Conservation (phyloP, 2,797 vertebrate species). For the Sebastiscus albofasciatus region DNA sequence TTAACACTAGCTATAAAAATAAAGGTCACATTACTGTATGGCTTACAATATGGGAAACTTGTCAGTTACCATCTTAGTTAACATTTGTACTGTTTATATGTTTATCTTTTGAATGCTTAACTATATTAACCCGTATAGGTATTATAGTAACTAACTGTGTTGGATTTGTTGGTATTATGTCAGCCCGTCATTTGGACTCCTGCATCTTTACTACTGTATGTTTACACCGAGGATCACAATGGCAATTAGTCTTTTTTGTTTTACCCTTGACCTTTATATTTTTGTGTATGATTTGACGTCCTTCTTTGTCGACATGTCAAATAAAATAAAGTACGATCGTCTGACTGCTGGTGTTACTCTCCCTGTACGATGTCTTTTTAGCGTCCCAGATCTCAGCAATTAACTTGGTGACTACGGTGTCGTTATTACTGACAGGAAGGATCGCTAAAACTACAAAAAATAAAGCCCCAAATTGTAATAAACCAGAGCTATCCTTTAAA, state of each 20-base stretch:
- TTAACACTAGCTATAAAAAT: neutral
- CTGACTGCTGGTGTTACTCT: neutral
- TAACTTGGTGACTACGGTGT: neutral
- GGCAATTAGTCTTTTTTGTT: neutral
- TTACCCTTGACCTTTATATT: conserved; percentile 3
- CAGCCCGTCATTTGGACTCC: neutral
- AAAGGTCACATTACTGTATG: neutral
- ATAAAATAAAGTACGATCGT: neutral
- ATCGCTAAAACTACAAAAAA: conserved; percentile 4
- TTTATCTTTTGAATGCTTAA: neutral
- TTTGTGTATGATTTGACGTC: neutral
- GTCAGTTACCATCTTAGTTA: neutral
- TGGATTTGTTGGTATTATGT: too few species aligned
- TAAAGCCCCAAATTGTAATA: neutral
- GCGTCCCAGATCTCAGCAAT: neutral
- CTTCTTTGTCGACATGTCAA: neutral
- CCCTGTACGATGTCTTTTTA: neutral
- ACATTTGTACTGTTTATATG: neutral
- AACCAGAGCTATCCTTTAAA: conserved; percentile 30
- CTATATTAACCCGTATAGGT: neutral
- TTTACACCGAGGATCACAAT: neutral
- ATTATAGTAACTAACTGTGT: neutral
- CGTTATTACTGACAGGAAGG: neutral
- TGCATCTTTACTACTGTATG: neutral
- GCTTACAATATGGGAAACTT: neutral